Conservation (phyloP, 2,888 invertebrate species). For the Calephelis perditalis region DNA sequence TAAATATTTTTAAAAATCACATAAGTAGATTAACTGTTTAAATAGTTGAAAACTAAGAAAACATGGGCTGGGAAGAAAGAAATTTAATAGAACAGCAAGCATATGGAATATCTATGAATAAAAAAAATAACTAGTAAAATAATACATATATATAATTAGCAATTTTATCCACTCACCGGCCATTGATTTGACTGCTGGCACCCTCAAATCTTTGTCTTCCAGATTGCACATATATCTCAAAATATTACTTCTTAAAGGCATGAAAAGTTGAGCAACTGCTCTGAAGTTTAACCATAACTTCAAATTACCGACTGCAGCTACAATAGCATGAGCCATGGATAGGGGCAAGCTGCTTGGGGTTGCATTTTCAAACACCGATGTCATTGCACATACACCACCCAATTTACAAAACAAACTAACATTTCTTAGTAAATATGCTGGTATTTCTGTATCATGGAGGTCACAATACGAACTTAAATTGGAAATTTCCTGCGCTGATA, state of each 20-base stretch:
- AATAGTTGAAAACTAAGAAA: too few species aligned
- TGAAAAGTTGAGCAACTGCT: slow-evolving; percentile 91
- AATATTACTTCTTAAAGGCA: slow-evolving; percentile 91
- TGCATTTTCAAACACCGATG: slow-evolving; percentile 88
- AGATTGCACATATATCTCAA: slow-evolving; percentile 95
- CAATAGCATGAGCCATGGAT: slow-evolving; percentile 94
- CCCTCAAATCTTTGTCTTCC: slow-evolving; percentile 93
- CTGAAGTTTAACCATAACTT: slow-evolving; percentile 96
- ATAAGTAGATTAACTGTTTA: too few species aligned
- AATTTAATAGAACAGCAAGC: too few species aligned
- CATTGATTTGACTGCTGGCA: slow-evolving; percentile 94
- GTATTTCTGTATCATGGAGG: slow-evolving; percentile 95
- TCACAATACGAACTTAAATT: slow-evolving; percentile 90
- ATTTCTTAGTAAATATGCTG: slow-evolving; percentile 92
- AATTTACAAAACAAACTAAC: slow-evolving; percentile 96
- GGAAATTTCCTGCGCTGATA: slow-evolving; percentile 90
- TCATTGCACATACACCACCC: slow-evolving; percentile 92
- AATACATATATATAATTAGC: too few species aligned
- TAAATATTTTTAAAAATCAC: too few species aligned
- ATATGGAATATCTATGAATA: too few species aligned
- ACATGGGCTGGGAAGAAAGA: too few species aligned
- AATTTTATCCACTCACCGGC: slow-evolving; percentile 79
- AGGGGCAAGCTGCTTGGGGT: slow-evolving; percentile 87
- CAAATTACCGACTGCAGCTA: slow-evolving; percentile 93
- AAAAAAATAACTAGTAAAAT: too few species aligned